Percentiles rank a stretch among this genome's conserved stretches.
Evolutionary conservation across 2,113 vertebrate genomes (phyloP).

Genomic region (Rhea americana): DNA sequence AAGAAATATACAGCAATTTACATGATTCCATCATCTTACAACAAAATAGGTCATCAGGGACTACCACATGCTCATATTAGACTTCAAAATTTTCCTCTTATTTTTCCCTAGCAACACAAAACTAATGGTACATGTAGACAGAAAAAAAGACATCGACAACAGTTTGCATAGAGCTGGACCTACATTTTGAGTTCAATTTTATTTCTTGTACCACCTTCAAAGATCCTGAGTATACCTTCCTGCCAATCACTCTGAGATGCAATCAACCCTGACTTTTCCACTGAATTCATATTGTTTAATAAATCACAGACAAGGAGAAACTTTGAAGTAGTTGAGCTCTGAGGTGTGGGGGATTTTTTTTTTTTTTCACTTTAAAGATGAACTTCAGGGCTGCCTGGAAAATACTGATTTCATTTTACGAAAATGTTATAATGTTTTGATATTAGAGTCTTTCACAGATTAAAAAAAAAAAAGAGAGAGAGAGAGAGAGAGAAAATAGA

Average conservation of each 20-base stretch:
- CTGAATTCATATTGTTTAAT: neutral
- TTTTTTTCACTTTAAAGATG: neutral
- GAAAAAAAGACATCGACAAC: neutral
- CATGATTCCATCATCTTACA: neutral
- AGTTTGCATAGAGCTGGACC: neutral
- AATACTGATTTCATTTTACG: neutral
- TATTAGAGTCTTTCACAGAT: neutral
- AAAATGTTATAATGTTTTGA: neutral
- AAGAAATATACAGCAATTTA: neutral
- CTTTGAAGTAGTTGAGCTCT: neutral
- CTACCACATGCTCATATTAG: neutral
- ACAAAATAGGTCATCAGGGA: neutral
- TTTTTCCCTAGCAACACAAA: neutral
- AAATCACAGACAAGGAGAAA: neutral
- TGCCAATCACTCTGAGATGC: fast-evolving
- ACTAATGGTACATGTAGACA: neutral
- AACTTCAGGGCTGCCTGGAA: neutral
- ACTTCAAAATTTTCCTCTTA: neutral
- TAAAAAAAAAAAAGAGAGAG: neutral
- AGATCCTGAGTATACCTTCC: neutral
- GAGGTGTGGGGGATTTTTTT: too few species aligned
- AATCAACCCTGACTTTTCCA: neutral
- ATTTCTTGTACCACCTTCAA: neutral
- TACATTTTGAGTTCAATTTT: neutral
- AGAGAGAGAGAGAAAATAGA: neutral